A percentile compares a stretch with the other conserved stretches of the same genome.
Evolutionary conservation across 2,113 vertebrate genomes (phyloP).

Genomic region (Osmerus mordax): DNA sequence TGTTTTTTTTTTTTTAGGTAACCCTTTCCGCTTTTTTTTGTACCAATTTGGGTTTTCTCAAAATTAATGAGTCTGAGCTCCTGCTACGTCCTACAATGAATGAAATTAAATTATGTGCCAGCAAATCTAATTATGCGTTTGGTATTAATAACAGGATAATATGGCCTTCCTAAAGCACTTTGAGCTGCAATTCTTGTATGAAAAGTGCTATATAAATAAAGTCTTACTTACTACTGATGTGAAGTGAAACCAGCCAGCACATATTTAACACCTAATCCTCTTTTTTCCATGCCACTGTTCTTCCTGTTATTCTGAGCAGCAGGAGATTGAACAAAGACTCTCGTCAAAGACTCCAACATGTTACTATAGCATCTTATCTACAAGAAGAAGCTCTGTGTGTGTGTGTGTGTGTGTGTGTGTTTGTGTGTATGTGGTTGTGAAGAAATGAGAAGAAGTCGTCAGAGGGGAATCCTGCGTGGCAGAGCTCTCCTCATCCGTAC

Average conservation of each 20-base stretch:
- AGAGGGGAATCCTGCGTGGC: neutral
- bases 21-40: conserved; percentile 62
- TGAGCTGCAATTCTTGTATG: too few species aligned
- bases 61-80: conserved; percentile 83
- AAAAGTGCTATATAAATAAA: too few species aligned
- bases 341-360: conserved; percentile 1
- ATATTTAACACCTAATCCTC: conserved; percentile 53
- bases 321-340: conserved; percentile 37
- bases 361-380: conserved; percentile 11
- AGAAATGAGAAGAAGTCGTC: neutral
- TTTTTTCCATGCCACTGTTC: conserved; percentile 37
- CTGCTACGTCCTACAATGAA: conserved; percentile 80
- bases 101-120: conserved; percentile 80
- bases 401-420: neutral
- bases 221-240: too few species aligned
- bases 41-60: conserved; percentile 82
- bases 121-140: conserved; percentile 87
- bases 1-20: neutral
- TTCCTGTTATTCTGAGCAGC: conserved; percentile 41
- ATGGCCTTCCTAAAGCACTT: conserved; percentile 68
- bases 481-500: neutral
- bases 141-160: conserved; percentile 80
- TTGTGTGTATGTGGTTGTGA: neutral
- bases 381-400: neutral
- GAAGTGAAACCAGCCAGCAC: conserved; percentile 44